Evolutionary conservation across 1,140 invertebrate genomes (phyloP).

Genomic region (Drosophila sproati): DNA sequence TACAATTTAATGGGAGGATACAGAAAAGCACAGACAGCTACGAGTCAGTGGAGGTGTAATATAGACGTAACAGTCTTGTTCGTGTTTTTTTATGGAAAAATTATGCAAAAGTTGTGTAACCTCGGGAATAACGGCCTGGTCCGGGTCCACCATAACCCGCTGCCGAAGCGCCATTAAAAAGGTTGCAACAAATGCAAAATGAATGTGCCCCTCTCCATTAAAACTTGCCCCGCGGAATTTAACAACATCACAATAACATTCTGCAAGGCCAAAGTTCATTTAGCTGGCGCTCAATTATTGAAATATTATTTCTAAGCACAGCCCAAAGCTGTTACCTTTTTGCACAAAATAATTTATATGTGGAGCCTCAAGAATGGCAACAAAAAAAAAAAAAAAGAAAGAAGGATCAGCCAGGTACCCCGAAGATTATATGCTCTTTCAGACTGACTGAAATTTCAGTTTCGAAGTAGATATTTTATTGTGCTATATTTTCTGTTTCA

Average conservation of each 20-base stretch:
- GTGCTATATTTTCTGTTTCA: too few relatives aligned
- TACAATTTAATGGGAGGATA: not conserved
- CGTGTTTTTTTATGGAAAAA: conserved; percentile 75
- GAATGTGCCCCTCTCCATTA: conserved; percentile 55
- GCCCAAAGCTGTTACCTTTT: conserved; percentile 10
- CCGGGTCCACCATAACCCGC: not conserved
- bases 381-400: conserved; percentile 1
- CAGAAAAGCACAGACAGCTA: conserved; percentile 31
- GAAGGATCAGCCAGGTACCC: not conserved
- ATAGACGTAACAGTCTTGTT: conserved; percentile 59
- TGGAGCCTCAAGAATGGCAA: not conserved
- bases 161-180: conserved; percentile 19
- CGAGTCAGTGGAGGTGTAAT: conserved; percentile 49
- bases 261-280: conserved; percentile 35
- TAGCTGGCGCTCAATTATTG: conserved; percentile 53
- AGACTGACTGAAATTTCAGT: too few relatives aligned
- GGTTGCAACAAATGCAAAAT: conserved; percentile 74
- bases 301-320: conserved; percentile 76
- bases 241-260: conserved; percentile 29
- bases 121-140: not conserved
- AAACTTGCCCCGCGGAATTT: conserved; percentile 22
- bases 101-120: conserved; percentile 65
- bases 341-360: not conserved
- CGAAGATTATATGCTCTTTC: too few relatives aligned
- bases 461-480: too few relatives aligned